Base-by-base conservation (phyloP, 2,797 vertebrate genomes). In the Sebastes miniatus region DNA sequence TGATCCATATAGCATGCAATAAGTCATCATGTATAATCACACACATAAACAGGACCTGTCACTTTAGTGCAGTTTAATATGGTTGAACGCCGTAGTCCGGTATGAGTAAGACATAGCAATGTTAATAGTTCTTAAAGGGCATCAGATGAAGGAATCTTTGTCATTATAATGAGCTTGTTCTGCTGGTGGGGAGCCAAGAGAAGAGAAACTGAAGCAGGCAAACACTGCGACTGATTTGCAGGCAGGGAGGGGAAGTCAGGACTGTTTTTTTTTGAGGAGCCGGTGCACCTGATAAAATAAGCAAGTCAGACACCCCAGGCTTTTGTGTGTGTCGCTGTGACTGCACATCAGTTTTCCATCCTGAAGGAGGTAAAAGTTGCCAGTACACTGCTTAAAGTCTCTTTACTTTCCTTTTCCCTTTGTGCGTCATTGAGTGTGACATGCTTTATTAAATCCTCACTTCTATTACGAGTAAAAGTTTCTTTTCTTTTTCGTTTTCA, bases 201-300 rank as follows among this genome's bases (percentile, higher is more conserved):
- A 65, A 57, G 77, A 77, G 76, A 77, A 77, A 83, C 24, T 73
- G 79, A 76, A 77, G 65, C 73, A 76, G 83, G 80, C 36, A 69
- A 73, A 82, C 66, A 52, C 50, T 52, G 50, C 20, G 18, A 47
- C 81, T 88, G 83, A 88, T 88, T 87, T 84, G 80, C 87, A 86
- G 90, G 61, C 25, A 36, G 68, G 63, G 81, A 76, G 71, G 83
- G 79, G 50, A 47, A 52, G 50, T 52, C 20, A 56, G 54, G 54
- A n/a, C 8, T 47, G 1, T 2, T 20, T 20, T 47, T 47, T 47
- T 47, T 47, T 47, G 62, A 63, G 69, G 50, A 86, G 76, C 34
- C 63, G 34, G 76, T 93, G 94, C 94, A 95, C 94, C 94, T 95
- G 95, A 95, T 93, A 90, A 95, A 96, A 95, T 94, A 95, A 94